Base-by-base conservation (phyloP, 2,113 vertebrate species). In the Sylvilagus bachmani region DNA sequence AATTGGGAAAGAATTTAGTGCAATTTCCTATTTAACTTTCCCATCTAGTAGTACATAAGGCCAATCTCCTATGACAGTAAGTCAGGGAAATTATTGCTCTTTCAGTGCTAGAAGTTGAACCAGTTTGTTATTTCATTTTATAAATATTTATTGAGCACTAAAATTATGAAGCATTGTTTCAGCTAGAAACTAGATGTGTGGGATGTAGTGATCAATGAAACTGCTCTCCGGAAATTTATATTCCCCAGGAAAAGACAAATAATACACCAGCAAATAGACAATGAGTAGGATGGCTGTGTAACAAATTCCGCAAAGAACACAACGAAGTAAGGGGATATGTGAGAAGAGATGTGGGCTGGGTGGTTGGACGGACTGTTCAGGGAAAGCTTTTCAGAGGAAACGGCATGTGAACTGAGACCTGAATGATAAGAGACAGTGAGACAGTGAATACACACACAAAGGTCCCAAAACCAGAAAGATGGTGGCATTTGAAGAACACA, bases 101-200 rank as follows among this genome's bases (percentile, higher is more conserved):
- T 93, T 90, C 31, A 31, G 5, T 49, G 21, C 22, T 61, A 14
- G 6, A 93, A 75, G 29, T 33, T 96, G 36, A 84, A 69, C 3
- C 17, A 10, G 21, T 66, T 94, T 91, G 19, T 74, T 89, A 80
- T 55, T 95, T 79, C 80, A 86, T 86, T 94, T 95, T 78, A 84
- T 21, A 96, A 77, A 79, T 89, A 86, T 75, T 36, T 91, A 70
- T 27, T 71, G n/a, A 89, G 4, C 11, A 36, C 51, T 75, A 71
- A 80, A 75, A 86, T n/a, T 71, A 55, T 55, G 3, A 93, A 31
- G 33, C n/a, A 73, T 49, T 93, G 74, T 58, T 88, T 94, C 87
- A 92, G 24, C 13, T 91, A 61, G 24, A 83, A 89, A 31, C 22
- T 70, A 70, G 61, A 27, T 24, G 4, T 92, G 58, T n/a, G n/a